Base-by-base conservation (phyloP, 2,113 vertebrate species). In the Bos javanicus region DNA sequence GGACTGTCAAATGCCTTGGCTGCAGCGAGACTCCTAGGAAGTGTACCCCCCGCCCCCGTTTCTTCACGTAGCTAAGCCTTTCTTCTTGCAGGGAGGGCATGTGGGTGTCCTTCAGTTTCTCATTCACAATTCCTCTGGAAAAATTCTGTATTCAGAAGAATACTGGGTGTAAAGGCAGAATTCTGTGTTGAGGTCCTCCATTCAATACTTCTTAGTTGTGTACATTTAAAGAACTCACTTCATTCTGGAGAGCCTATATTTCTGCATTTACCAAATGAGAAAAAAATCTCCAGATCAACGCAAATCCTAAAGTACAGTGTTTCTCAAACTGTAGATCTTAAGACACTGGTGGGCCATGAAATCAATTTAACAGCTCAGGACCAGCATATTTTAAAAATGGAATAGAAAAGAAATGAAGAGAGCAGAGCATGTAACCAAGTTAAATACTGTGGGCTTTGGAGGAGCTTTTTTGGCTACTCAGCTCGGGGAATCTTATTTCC, bases 381-480 rank as follows among this genome's bases (percentile, higher is more conserved):
- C n/a, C 46, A 90, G 48, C 48, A n/a, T 90, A 86, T 84, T 96
- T 96, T 15, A 6, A 90, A 96, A 94, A 21, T 80, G 17, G 62
- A 96, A 76, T 15, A 90, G 54, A 74, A 87, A 64, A 91, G 7
- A 52, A 94, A 90, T 26, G 64, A 80, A 50, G 60, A 91, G 14
- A 59, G 30, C 43, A 84, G 26, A 62, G 30, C 36, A 78, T 39
- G 0, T 90, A 90, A 90, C 64, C 74, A 91, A 54, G 48, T 67
- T 62, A 91, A 91, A 74, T 57, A 78, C 30, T 48, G 26, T 10
- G 76, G 76, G 43, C 43, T 48, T 46, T 78, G n/a, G 19, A 19
- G 67, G n/a, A 21, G 67, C 21, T 46, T 78, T 78, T 71, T 48
- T 30, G 26, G 25, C 25, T 23, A 7, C 13, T 26, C 1, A 0